Base-by-base conservation (phyloP, 23 tunicate genomes). In the Styela plicata region DNA sequence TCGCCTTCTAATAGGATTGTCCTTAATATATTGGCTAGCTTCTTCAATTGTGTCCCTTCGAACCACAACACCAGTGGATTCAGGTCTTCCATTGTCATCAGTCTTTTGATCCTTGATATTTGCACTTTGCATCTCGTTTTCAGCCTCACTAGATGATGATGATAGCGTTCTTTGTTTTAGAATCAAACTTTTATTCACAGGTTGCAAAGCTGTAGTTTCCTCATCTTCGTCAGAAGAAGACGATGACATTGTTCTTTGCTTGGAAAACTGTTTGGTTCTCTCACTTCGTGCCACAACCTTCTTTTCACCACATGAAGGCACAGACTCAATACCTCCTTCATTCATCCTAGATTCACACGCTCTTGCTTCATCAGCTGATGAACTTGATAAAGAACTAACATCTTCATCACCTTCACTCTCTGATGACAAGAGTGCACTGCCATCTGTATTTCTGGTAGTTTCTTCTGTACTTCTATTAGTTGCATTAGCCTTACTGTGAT, bases 111-210 rank as follows among this genome's bases (percentile, higher is more conserved):
- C n/a, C n/a, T n/a, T n/a, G n/a, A n/a, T n/a, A n/a, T n/a, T n/a
- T n/a, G n/a, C n/a, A 44, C 10, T 13, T 44, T 44, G 57, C 13
- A 13, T 13, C 13, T 44, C 57, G 13, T 44, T 44, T 44, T 44
- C 57, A 44, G 57, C 57, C 57, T 44, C 57, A 44, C 57, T 44
- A 44, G 57, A 44, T 44, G 57, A 44, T 5, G 57, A 44, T 44
- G 57, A 82, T 1, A 82, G 32, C 20, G 85, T 82, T 35, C 75
- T 69, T 82, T 74, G 85, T 63, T 68, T 82, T 24, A 18, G 67
- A 3, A 27, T 31, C 26, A 75, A 75, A 24, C 24, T 73, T 29
- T 76, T 7, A 34, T 34, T 24, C 5, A 63, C 1, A 35, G 18
- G 17, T 33, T 29, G 19, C 31, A 29, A 67, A 67, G 24, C 0